Evolutionary conservation across 2,888 invertebrate genomes (phyloP).

Genomic region (Linnaemya vulpina): DNA sequence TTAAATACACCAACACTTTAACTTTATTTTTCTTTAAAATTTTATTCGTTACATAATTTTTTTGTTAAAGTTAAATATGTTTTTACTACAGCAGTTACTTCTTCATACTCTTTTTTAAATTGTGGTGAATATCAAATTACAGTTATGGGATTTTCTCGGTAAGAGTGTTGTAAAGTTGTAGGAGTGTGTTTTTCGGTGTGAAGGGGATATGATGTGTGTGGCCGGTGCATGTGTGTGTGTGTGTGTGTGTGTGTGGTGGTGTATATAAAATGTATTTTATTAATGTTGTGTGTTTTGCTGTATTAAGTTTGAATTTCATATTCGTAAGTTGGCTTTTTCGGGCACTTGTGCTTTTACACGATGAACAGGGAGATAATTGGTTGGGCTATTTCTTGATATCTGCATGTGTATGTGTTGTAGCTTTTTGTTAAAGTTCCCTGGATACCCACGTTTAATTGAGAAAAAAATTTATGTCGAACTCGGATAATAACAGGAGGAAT

Average conservation of each 20-base stretch:
- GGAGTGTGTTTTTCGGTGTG: background rate
- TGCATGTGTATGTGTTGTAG: too few relatives aligned
- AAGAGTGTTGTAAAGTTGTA: background rate
- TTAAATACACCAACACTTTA: constrained; percentile 48
- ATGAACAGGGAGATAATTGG: constrained; percentile 21
- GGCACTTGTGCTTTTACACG: constrained; percentile 23
- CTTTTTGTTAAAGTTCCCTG: background rate
- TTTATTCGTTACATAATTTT: constrained; percentile 29
- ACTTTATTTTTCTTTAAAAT: constrained; percentile 51
- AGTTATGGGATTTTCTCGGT: constrained; percentile 45
- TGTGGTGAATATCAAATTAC: constrained; percentile 72
- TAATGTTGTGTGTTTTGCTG: constrained; percentile 46
- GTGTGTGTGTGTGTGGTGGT: constrained; percentile 4
- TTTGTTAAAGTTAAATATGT: constrained; percentile 55
- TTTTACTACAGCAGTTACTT: constrained; percentile 37
- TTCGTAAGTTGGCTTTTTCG: background rate
- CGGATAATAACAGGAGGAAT: too few relatives aligned
- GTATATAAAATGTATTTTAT: constrained; percentile 54
- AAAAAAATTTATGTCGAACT: too few relatives aligned
- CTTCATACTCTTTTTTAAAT: constrained; percentile 56
- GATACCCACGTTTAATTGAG: background rate
- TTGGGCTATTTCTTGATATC: background rate
- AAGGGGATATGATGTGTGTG: background rate
- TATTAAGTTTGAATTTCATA: constrained; percentile 21
- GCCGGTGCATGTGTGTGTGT: background rate